A percentile compares a stretch with the other conserved stretches of the same genome.
Evolutionary conservation across 2,888 invertebrate genomes (phyloP).

Genomic region (Gastracanthus pulcherrimus): DNA sequence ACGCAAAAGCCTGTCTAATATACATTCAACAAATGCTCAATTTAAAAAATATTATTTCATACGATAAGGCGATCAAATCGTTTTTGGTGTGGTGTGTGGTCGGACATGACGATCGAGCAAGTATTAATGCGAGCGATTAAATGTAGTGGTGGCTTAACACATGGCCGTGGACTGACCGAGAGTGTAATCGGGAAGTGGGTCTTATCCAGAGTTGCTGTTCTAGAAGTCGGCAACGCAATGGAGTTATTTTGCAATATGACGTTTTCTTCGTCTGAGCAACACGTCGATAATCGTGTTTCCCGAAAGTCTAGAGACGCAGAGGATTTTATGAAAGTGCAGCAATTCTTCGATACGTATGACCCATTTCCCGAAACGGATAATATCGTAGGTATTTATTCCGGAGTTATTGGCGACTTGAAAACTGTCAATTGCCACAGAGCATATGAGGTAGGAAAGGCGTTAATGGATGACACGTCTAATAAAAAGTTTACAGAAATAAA

Average conservation of each 20-base stretch:
- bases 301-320: slow-evolving; percentile 58
- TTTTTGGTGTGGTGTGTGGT: not conserved
- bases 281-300: not conserved
- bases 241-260: not conserved
- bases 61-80: not conserved
- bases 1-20: slow-evolving; percentile 69
- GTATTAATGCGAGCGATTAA: too few species aligned
- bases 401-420: slow-evolving; percentile 52
- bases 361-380: slow-evolving; percentile 62
- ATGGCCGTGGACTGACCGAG: too few species aligned
- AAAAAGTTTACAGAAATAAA: slow-evolving; percentile 50
- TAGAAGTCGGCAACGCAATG: not conserved
- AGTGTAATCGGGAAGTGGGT: too few species aligned
- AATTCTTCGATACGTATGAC: slow-evolving; percentile 60
- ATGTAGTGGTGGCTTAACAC: too few species aligned
- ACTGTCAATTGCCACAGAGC: slow-evolving; percentile 29
- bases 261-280: not conserved
- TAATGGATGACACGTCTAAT: slow-evolving; percentile 44
- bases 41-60: slow-evolving; percentile 54
- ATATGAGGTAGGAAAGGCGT: slow-evolving; percentile 62
- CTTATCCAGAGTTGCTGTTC: not conserved
- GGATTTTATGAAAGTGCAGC: slow-evolving; percentile 60
- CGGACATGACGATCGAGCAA: too few species aligned
- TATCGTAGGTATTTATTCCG: slow-evolving; percentile 58
- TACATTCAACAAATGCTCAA: slow-evolving; percentile 72